A percentile compares a stretch with the other conserved stretches of the same genome.
phyloP scores from a whole-genome alignment of 2,113 vertebrate genomes.

The Manacus vitellinus region DNA sequence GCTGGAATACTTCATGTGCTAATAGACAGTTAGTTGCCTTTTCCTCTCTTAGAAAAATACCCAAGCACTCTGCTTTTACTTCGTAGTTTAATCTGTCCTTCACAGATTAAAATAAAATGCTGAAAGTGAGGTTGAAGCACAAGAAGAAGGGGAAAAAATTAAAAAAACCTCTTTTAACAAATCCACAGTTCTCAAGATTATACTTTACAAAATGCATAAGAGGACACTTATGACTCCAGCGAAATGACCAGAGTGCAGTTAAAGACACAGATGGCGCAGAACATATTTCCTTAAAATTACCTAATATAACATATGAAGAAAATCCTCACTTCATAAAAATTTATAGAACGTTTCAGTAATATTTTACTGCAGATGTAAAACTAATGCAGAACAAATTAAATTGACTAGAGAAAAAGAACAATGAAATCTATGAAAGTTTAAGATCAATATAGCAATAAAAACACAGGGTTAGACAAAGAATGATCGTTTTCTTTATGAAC shows the following conservation, averaged over 20 bases:
- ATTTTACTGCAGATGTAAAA: conserved; percentile 42
- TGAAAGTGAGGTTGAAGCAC: not conserved
- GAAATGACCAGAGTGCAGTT: conserved; percentile 1
- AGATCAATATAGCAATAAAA: conserved; percentile 12
- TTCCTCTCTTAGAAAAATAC: not conserved
- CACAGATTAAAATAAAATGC: not conserved
- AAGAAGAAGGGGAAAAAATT: not conserved
- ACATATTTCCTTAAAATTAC: conserved; percentile 3
- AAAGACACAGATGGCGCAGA: not conserved
- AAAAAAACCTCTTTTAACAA: not conserved
- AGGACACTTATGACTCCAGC: not conserved
- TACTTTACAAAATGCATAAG: not conserved
- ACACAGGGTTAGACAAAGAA: not conserved
- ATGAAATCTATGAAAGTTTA: not conserved
- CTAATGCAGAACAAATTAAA: conserved; percentile 26
- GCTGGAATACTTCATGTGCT: not conserved
- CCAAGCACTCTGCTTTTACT: not conserved
- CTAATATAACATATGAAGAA: conserved; percentile 30
- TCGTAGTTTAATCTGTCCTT: not conserved
- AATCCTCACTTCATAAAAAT: conserved; percentile 31
- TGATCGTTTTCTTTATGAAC: not conserved
- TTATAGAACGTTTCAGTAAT: conserved; percentile 13
- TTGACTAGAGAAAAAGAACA: not conserved
- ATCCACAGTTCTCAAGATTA: not conserved
- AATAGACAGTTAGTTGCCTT: not conserved